Percentiles rank a stretch among this genome's conserved stretches.
These are phyloP conservation scores for Ameiurus melas DNA, from an alignment of 2,113 vertebrate species.

Conservation along the genomic window DNA sequence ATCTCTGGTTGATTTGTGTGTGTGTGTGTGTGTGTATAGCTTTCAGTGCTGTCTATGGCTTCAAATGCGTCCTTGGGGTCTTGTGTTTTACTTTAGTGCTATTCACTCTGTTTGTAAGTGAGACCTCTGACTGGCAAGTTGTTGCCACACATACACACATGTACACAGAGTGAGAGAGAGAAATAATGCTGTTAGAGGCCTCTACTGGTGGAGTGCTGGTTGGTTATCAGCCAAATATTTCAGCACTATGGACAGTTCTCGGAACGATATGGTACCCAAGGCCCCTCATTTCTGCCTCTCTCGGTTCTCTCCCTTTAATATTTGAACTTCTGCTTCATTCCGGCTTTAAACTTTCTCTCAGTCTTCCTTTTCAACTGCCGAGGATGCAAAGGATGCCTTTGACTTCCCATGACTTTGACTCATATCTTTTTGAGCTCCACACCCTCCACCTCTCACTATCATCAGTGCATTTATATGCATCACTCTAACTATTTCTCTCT, in stretches of 20 bases:
- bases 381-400: background rate
- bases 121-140: slow-evolving; percentile 40
- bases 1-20: background rate
- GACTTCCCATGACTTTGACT: slow-evolving; percentile 19
- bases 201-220: background rate
- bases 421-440: slow-evolving; percentile 17
- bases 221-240: slow-evolving; percentile 24
- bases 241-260: slow-evolving; percentile 55
- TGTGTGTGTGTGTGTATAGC: background rate
- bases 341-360: slow-evolving; percentile 9
- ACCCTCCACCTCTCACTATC: slow-evolving; percentile 49
- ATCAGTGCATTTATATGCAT: slow-evolving; percentile 43
- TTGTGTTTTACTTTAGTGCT: slow-evolving; percentile 43
- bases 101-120: slow-evolving; percentile 12
- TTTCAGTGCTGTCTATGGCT: slow-evolving; percentile 16
- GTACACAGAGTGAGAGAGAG: too few relatives aligned
- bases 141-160: background rate
- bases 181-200: background rate
- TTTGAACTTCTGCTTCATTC: background rate
- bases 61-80: slow-evolving; percentile 40
- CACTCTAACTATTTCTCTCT: slow-evolving; percentile 26
- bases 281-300: background rate
- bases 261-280: background rate
- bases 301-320: slow-evolving; percentile 17
- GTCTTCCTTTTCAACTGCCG: slow-evolving; percentile 33